phyloP scores from a whole-genome alignment of 2,113 vertebrate genomes.

The Glareola pratincola region DNA sequence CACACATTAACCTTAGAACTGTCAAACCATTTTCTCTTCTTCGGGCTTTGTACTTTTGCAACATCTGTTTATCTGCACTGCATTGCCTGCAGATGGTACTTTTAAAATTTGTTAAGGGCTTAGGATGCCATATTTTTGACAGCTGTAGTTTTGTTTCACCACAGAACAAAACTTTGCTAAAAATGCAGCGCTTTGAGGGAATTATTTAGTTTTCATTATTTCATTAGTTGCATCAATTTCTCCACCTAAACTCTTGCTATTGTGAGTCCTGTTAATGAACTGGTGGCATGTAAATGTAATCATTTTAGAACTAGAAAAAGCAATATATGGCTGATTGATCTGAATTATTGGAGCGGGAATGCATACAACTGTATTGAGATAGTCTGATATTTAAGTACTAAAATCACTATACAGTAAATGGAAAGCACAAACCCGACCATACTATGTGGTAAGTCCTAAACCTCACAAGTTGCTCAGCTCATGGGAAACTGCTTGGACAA shows the following conservation, averaged over 20 bases:
- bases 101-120: constrained; percentile 44
- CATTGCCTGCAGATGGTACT: constrained; percentile 69
- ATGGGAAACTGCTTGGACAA: constrained; percentile 46
- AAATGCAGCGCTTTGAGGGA: constrained; percentile 35
- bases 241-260: background rate
- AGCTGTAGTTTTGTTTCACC: constrained; percentile 61
- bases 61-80: constrained; percentile 69
- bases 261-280: constrained; percentile 2
- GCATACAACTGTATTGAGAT: constrained; percentile 17
- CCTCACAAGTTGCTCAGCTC: constrained; percentile 57
- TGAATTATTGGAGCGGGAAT: constrained; percentile 60
- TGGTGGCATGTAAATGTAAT: background rate
- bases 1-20: constrained; percentile 58
- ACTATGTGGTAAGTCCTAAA: constrained; percentile 48
- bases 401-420: constrained; percentile 58
- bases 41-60: constrained; percentile 49
- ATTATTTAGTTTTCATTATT: constrained; percentile 8
- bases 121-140: constrained; percentile 68
- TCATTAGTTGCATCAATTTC: constrained; percentile 24
- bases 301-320: constrained; percentile 35
- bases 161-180: constrained; percentile 54
- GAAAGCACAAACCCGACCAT: constrained; percentile 51
- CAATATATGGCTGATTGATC: constrained; percentile 26
- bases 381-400: constrained; percentile 57
- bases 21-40: constrained; percentile 64